Conservation (phyloP, 2,113 vertebrate species). For the Chaetodon trifascialis region DNA sequence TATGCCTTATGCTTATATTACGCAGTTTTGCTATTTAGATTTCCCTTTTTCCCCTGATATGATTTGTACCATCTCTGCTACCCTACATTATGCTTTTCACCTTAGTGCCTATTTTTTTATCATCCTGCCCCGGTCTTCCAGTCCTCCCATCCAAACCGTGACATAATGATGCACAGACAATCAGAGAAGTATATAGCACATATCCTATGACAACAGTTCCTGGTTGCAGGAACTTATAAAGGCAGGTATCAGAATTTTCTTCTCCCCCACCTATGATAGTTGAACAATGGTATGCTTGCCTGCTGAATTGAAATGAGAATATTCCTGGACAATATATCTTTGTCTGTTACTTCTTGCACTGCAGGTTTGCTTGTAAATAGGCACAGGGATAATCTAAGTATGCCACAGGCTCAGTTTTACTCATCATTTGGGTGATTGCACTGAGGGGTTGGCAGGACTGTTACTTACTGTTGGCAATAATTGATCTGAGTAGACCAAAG, state of each 20-base stretch:
- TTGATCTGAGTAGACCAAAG: conserved; percentile 80
- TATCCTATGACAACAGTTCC: conserved; percentile 61
- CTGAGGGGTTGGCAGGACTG: conserved; percentile 68
- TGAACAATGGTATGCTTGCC: conserved; percentile 76
- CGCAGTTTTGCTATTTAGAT: conserved; percentile 65
- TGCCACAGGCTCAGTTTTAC: conserved; percentile 36
- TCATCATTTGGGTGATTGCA: conserved; percentile 49
- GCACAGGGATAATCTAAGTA: conserved; percentile 49
- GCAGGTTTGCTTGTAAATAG: conserved; percentile 76
- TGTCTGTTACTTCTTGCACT: conserved; percentile 65
- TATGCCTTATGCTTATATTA: conserved; percentile 81
- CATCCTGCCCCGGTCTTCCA: conserved; percentile 61
- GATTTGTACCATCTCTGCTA: conserved; percentile 47
- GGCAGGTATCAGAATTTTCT: conserved; percentile 48
- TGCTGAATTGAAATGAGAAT: conserved; percentile 62
- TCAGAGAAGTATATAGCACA: conserved; percentile 68
- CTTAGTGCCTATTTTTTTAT: conserved; percentile 76
- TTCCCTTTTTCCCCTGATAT: conserved; percentile 40
- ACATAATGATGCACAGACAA: conserved; percentile 72
- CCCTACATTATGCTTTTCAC: conserved; percentile 68
- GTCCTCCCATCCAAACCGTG: conserved; percentile 31
- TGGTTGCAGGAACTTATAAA: conserved; percentile 45
- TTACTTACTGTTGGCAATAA: conserved; percentile 81
- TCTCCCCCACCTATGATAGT: conserved; percentile 37
- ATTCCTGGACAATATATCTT: conserved; percentile 37